phyloP scores from a whole-genome alignment of 2,888 invertebrate genomes.

The Hypomecis atomaria region DNA sequence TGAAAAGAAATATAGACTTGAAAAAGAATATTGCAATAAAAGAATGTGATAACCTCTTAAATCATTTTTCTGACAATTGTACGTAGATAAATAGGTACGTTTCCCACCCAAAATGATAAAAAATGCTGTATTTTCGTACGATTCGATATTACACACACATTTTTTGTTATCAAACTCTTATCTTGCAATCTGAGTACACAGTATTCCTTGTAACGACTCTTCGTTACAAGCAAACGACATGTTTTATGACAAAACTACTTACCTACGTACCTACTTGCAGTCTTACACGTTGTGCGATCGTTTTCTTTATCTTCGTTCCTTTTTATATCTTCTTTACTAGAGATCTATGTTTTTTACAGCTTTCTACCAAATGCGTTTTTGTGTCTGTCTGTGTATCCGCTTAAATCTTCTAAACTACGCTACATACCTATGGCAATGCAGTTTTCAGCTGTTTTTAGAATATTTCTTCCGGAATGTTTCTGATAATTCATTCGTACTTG shows the following conservation, averaged over 20 bases:
- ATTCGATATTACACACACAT: conserved; percentile 51
- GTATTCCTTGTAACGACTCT: conserved; percentile 69
- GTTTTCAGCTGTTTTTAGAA: too few species aligned
- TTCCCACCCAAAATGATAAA: conserved; percentile 35
- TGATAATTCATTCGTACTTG: too few species aligned
- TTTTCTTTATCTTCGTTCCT: conserved; percentile 20
- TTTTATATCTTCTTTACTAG: conserved; percentile 6
- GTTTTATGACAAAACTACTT: conserved; percentile 52
- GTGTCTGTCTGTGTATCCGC: too few species aligned
- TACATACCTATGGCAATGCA: too few species aligned
- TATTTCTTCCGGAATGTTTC: too few species aligned
- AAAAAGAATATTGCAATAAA: too few species aligned
- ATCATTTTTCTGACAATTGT: conserved; percentile 28
- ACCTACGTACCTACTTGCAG: conserved; percentile 28
- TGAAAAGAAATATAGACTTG: background rate
- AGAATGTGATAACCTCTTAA: conserved; percentile 15
- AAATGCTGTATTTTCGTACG: conserved; percentile 50
- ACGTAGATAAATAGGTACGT: conserved; percentile 31
- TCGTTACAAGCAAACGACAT: conserved; percentile 66
- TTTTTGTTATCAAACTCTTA: conserved; percentile 60
- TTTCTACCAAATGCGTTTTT: background rate
- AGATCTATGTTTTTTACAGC: background rate
- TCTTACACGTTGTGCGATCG: conserved; percentile 22
- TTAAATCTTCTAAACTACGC: too few species aligned
- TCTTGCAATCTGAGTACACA: conserved; percentile 73